Conservation (phyloP, 2,797 vertebrate genomes). For the Pangasius sanitwongsei region DNA sequence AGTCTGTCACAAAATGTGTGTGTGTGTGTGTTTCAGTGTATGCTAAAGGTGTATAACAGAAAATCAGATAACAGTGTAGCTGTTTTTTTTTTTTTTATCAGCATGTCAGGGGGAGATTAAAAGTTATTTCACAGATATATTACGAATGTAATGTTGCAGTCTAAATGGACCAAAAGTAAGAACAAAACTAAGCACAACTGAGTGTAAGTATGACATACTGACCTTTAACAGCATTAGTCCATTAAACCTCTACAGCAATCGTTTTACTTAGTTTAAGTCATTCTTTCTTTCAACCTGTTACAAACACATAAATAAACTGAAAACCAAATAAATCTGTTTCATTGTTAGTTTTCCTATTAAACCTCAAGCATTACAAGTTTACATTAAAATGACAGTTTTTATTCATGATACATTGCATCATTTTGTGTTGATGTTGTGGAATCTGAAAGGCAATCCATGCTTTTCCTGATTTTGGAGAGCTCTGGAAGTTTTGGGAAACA, state of each 20-base stretch:
- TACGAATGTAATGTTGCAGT: background rate
- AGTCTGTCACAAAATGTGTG: background rate
- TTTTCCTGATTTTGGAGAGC: too few relatives aligned
- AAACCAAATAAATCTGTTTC: too few relatives aligned
- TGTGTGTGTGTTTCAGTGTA: background rate
- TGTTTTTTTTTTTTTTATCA: background rate
- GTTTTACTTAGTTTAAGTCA: too few relatives aligned
- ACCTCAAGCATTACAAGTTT: too few relatives aligned
- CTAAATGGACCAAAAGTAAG: background rate
- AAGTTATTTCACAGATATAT: background rate
- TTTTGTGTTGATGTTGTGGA: too few relatives aligned
- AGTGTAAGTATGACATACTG: background rate
- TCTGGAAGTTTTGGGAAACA: background rate
- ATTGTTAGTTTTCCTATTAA: background rate
- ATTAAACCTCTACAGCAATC: too few relatives aligned
- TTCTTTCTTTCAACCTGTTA: too few relatives aligned
- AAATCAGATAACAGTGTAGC: background rate
- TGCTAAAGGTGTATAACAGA: background rate
- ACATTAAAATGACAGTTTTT: too few relatives aligned
- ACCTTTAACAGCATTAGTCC: background rate
- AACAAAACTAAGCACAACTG: background rate
- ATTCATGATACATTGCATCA: too few relatives aligned
- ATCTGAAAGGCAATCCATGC: too few relatives aligned
- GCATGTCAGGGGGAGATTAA: background rate
- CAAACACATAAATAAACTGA: too few relatives aligned